These are phyloP conservation scores for Chymomyza caudatula DNA, from an alignment of 2,888 invertebrate genomes.

Conservation along the genomic window DNA sequence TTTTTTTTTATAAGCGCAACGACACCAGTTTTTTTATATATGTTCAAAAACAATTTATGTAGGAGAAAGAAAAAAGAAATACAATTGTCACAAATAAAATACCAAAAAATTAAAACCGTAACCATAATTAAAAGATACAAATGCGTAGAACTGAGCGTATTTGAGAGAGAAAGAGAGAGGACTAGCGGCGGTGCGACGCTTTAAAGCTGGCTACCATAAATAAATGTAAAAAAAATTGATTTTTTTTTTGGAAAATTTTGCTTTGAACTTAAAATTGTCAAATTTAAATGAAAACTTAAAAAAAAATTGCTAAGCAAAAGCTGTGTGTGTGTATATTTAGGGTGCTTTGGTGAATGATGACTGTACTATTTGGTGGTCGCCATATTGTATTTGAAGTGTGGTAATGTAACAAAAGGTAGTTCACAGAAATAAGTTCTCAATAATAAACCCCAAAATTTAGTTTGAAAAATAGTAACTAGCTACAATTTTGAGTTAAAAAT, in stretches of 20 bases:
- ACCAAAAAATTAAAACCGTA: conserved; percentile 61
- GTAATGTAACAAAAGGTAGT: conserved; percentile 5
- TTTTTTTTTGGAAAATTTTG: conserved; percentile 35
- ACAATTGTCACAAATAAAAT: conserved; percentile 73
- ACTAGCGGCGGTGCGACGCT: conserved; percentile 2
- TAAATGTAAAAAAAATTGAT: conserved; percentile 6
- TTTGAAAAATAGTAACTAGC: background rate
- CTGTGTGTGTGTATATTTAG: conserved; percentile 45
- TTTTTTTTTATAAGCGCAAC: conserved; percentile 66
- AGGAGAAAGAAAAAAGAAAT: conserved; percentile 71
- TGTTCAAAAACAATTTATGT: conserved; percentile 48
- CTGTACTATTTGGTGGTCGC: conserved; percentile 30
- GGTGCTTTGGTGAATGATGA: conserved; percentile 35
- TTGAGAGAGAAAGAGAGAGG: conserved; percentile 28
- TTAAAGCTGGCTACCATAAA: conserved; percentile 6
- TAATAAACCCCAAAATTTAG: background rate
- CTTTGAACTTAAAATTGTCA: conserved; percentile 35
- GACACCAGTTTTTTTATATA: conserved; percentile 68
- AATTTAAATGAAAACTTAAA: conserved; percentile 25
- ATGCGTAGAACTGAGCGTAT: conserved; percentile 35
- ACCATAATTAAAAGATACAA: conserved; percentile 52
- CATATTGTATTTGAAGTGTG: conserved; percentile 14
- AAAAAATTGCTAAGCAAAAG: conserved; percentile 51
- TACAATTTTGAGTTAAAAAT: conserved; percentile 14
- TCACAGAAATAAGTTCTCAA: background rate